Conservation (phyloP, 64 coral and sea anemone species). For the Montipora capricornis region DNA sequence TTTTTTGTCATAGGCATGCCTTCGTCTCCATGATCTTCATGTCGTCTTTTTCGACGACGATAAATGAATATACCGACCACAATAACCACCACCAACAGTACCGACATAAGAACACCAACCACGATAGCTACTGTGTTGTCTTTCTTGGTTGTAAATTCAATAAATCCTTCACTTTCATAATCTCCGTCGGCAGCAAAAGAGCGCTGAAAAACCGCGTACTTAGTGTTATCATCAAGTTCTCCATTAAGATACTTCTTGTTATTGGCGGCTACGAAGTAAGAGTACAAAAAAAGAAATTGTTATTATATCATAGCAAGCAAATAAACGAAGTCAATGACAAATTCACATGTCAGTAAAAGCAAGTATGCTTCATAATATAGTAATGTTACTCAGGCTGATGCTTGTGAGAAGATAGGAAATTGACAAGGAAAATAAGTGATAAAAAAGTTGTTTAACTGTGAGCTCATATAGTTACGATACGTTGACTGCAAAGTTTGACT, state of each 20-base stretch:
- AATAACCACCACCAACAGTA: background rate
- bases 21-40: background rate
- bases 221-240: background rate
- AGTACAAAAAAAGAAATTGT: background rate
- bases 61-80: background rate
- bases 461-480: no score
- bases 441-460: no score
- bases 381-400: no score
- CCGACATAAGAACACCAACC: background rate
- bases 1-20: background rate
- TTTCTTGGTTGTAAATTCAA: background rate
- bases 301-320: no score
- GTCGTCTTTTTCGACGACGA: background rate
- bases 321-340: background rate
- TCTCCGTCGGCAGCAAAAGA: background rate
- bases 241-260: background rate
- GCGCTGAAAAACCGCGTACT: slow-evolving; percentile 25
- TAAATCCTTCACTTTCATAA: slow-evolving; percentile 26
- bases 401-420: no score
- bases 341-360: background rate
- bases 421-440: no score
- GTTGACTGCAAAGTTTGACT: no score
- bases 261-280: background rate
- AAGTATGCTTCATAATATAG: no score
- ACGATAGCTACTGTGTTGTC: background rate